Base-by-base conservation (phyloP, 2,888 invertebrate species). In the Hyalella azteca region DNA sequence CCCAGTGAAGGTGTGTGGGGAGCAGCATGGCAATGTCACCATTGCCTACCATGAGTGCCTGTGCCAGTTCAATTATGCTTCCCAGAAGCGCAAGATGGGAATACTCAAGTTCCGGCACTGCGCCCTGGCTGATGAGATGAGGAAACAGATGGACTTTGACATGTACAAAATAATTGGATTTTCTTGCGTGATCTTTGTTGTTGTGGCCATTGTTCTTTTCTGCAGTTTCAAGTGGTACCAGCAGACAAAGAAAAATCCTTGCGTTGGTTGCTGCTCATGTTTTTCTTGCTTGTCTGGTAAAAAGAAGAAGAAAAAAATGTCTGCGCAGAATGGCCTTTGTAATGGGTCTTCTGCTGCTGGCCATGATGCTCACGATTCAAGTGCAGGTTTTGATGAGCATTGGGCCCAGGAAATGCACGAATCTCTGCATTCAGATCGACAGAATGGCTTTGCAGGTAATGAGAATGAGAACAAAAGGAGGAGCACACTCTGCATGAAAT, bases 151-250 rank as follows among this genome's bases (percentile, higher is more conserved):
- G 40, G 82, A 79, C 77, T 82, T 84, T 79, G 78, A 84, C 19
- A 49, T 78, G 48, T 84, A 82, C 45, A 79, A 80, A 45, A 75
- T 84, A 36, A 82, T 82, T 76, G 84, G 80, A 26, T 79, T 79
- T 32, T 80, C 81, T 40, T 73, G 73, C 29, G 79, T 84, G n/a
- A 77, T 84, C 29, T 79, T 79, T 59, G 81, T 79, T 40, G 81
- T 84, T 29, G 15, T 82, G 9, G 45, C 66, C 13, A 60, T 84
- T 50, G 84, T 82, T 22, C 79, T 79, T n/a, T 79, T 79, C 32
- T 84, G 84, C 49, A 81, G 81, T 4, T 84, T 78, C 50, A 82
- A 84, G 41, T 82, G 84, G 82, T 84, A 84, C 48, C 29, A 80
- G 39, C 79, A 84, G 32, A 84, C 84, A n/a, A 84, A 84, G 45